These are phyloP conservation scores for Drosophila parthenogenetica DNA, from an alignment of 2,888 invertebrate genomes.

Conservation along the genomic window DNA sequence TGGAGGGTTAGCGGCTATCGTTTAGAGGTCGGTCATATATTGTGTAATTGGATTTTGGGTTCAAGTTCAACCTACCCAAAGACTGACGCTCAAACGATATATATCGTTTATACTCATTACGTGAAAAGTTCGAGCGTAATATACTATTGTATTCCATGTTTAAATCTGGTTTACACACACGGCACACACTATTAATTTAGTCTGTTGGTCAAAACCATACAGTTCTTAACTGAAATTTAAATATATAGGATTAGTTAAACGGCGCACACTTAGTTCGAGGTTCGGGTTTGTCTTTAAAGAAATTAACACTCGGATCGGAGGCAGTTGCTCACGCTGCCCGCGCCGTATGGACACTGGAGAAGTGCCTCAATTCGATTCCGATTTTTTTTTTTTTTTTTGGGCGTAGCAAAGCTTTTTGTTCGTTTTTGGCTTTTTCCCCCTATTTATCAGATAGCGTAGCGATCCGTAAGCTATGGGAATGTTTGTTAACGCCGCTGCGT, in stretches of 20 bases:
- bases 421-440: not conserved
- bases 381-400: constrained; percentile 28
- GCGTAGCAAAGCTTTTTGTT: constrained; percentile 35
- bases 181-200: constrained; percentile 9
- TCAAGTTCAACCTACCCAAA: constrained; percentile 74
- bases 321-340: constrained; percentile 76
- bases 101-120: constrained; percentile 80
- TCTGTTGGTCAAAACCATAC: constrained; percentile 9
- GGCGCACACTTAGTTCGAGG: constrained; percentile 37
- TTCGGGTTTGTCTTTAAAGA: not conserved
- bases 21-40: constrained; percentile 13
- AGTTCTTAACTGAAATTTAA: not conserved
- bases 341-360: constrained; percentile 80
- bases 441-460: constrained; percentile 47
- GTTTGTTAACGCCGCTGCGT: constrained; percentile 27
- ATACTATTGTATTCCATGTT: constrained; percentile 64
- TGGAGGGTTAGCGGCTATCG: not conserved
- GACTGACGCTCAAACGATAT: constrained; percentile 82
- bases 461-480: constrained; percentile 33
- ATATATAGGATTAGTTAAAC: constrained; percentile 11
- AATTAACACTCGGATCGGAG: constrained; percentile 10
- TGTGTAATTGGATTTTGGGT: constrained; percentile 40
- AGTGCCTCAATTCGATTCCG: not conserved
- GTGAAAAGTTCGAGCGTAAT: constrained; percentile 81
- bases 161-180: constrained; percentile 12